These are phyloP conservation scores for Nymphalis urticae DNA, from an alignment of 2,888 invertebrate species.

Conservation along the genomic window DNA sequence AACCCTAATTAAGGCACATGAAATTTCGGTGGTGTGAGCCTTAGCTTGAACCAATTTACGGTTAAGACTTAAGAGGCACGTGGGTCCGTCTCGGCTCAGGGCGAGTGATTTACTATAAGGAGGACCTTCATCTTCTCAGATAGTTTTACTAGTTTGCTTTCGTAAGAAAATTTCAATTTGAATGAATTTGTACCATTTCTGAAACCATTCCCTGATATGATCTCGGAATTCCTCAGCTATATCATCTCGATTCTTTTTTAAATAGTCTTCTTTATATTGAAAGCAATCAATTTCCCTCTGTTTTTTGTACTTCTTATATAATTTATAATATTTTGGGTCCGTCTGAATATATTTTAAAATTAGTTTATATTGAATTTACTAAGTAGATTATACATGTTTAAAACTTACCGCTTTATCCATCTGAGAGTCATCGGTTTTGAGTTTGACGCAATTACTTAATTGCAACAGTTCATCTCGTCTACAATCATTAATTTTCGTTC, in stretches of 20 bases:
- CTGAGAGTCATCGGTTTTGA: conserved; percentile 33
- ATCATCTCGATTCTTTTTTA: conserved; percentile 45
- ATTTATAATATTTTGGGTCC: not conserved
- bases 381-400: too few relatives aligned
- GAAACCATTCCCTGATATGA: conserved; percentile 61
- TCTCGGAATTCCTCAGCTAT: conserved; percentile 58
- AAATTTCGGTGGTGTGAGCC: too few relatives aligned
- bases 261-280: conserved; percentile 47
- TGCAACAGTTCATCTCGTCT: conserved; percentile 54
- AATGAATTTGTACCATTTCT: conserved; percentile 54
- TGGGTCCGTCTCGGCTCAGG: too few relatives aligned
- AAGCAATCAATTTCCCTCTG: conserved; percentile 47
- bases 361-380: too few relatives aligned
- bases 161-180: too few relatives aligned
- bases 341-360: conserved; percentile 2
- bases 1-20: too few relatives aligned
- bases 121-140: too few relatives aligned
- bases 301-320: conserved; percentile 42
- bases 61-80: too few relatives aligned
- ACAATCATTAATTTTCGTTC: conserved; percentile 50
- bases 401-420: conserved; percentile 48
- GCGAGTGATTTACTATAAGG: too few relatives aligned
- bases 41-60: too few relatives aligned
- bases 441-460: conserved; percentile 45
- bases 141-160: too few relatives aligned